phyloP scores from a whole-genome alignment of 2,888 invertebrate species.

The Adelphocoris suturalis region DNA sequence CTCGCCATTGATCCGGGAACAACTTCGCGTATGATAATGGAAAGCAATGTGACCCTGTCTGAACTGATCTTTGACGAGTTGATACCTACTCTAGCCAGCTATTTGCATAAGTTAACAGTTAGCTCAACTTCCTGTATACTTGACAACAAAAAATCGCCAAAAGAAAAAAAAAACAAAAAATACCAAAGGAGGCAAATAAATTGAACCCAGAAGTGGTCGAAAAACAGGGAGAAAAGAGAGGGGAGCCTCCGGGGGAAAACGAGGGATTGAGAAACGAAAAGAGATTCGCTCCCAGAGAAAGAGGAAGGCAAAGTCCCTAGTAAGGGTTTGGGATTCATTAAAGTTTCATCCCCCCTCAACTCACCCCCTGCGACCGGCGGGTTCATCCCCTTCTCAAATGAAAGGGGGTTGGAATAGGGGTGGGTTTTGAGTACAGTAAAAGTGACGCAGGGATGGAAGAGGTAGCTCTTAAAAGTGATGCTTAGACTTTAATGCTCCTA shows the following conservation, averaged over 20 bases:
- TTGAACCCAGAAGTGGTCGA: neutral
- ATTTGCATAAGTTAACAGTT: no score
- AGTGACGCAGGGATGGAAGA: slow-evolving; percentile 10
- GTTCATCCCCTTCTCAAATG: slow-evolving; percentile 47
- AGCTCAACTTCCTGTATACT: no score
- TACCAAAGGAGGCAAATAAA: neutral
- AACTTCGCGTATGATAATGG: no score
- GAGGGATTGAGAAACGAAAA: neutral
- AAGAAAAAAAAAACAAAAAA: neutral
- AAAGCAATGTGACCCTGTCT: no score
- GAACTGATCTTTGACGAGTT: no score
- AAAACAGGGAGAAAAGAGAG: slow-evolving; percentile 12
- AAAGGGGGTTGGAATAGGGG: slow-evolving; percentile 21
- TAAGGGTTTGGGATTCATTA: slow-evolving; percentile 65
- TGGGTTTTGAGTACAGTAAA: slow-evolving; percentile 46
- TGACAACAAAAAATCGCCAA: neutral
- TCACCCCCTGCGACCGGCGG: neutral
- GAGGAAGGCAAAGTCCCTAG: slow-evolving; percentile 34
- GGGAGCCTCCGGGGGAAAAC: neutral
- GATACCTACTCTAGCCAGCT: no score
- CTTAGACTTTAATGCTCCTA: slow-evolving; percentile 65
- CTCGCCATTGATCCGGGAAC: no score
- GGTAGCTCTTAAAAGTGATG: slow-evolving; percentile 66
- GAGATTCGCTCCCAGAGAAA: neutral
- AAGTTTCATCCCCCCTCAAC: slow-evolving; percentile 55